Base-by-base conservation (phyloP, 2,888 invertebrate species). In the Periphyllus acericola region DNA sequence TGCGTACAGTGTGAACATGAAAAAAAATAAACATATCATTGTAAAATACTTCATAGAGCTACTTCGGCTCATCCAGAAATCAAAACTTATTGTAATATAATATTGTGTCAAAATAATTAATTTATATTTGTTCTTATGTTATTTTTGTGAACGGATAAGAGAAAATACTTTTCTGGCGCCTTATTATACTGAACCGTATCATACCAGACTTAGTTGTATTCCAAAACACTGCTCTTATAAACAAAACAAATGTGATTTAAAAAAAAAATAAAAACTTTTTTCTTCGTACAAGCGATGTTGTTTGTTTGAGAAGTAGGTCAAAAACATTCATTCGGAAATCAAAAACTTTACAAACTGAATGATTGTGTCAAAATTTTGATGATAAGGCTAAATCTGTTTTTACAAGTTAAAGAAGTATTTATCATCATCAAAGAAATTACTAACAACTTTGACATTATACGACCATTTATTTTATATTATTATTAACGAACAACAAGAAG, bases 271-370 rank as follows among this genome's bases (percentile, higher is more conserved):
- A 74, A 0, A 1, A 6, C 8, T 40, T 9, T 9, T 55, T 1
- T n/a, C 14, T 46, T 14, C n/a, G 14, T 29, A 75, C 17, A 52
- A 52, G 17, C 19, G 79, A 60, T 79, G 32, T 32, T 4, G 34
- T 60, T 80, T 72, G 83, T 83, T 55, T 34, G 9, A 83, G 8
- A 52, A 82, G 71, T 82, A 72, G 52, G 71, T n/a, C 83, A 68
- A 74, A n/a, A n/a, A 83, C n/a, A 34, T 55, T 55, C 6, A n/a
- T 21, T 52, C 19, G 36, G 17, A n/a, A 83, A 21, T 68, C 21
- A 46, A 46, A 81, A 71, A 81, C 81, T 32, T 71, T 46, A 68
- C 11, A 81, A 32, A 46, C 68, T n/a, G 6, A 80, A n/a, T 81
- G 78, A 46, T 68, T 40, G 46, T 46, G 68, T 66, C 29, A 68